A percentile compares a stretch with the other conserved stretches of the same genome.
Conservation (phyloP, 1,140 invertebrate species). For the Anagrus nilaparvatae region DNA sequence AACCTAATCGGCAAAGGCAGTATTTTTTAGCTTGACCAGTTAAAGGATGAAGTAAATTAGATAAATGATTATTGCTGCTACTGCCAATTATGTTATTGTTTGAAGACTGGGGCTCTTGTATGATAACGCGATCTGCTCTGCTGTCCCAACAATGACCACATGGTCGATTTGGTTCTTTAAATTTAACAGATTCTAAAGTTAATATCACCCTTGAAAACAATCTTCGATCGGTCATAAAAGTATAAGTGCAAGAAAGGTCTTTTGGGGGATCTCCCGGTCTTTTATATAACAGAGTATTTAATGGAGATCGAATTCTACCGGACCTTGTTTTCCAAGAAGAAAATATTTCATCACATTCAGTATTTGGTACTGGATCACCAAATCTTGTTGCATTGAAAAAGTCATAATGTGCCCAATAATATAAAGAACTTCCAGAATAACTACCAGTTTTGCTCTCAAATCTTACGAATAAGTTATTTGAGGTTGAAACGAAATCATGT, state of each 20-base stretch:
- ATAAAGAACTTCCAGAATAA: slow-evolving; percentile 75
- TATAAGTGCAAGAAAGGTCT: slow-evolving; percentile 70
- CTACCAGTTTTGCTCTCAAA: slow-evolving; percentile 87
- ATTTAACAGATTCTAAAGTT: slow-evolving; percentile 56
- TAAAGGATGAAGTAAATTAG: slow-evolving; percentile 64
- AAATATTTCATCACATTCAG: slow-evolving; percentile 76
- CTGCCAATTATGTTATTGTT: slow-evolving; percentile 34
- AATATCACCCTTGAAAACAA: slow-evolving; percentile 71
- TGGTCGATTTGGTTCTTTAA: slow-evolving; percentile 64
- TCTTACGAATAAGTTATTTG: slow-evolving; percentile 72
- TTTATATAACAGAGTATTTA: slow-evolving; percentile 79
- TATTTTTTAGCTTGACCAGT: slow-evolving; percentile 32
- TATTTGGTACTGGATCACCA: slow-evolving; percentile 66
- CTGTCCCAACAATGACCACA: slow-evolving; percentile 77
- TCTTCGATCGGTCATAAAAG: slow-evolving; percentile 69
- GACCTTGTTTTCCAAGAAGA: slow-evolving; percentile 62
- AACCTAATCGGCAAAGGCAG: slow-evolving; percentile 46
- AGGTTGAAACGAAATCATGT: slow-evolving; percentile 80
- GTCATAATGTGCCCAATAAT: slow-evolving; percentile 87
- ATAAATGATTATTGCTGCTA: slow-evolving; percentile 46
- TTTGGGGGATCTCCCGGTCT: slow-evolving; percentile 47
- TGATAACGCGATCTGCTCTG: slow-evolving; percentile 50
- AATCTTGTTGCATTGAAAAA: slow-evolving; percentile 83
- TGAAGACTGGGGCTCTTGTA: slow-evolving; percentile 10
- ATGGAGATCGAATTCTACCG: slow-evolving; percentile 64